Evolutionary conservation across 2,888 invertebrate genomes (phyloP).

Genomic region (Noctua fimbriata): DNA sequence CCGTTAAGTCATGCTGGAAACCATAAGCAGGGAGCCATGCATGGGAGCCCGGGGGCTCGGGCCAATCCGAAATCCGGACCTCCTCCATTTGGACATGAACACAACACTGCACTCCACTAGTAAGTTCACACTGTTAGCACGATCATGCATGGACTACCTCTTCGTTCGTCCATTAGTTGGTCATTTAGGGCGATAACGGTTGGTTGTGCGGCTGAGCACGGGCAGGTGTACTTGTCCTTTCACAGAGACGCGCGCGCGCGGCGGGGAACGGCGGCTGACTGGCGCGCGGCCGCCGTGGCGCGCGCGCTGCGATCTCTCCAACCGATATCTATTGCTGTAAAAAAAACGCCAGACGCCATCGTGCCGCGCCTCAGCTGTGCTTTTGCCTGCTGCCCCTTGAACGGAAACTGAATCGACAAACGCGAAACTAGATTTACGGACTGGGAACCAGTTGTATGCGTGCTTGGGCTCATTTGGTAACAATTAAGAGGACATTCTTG

Average conservation of each 20-base stretch:
- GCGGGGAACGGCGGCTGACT: slow-evolving; percentile 85
- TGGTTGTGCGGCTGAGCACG: slow-evolving; percentile 73
- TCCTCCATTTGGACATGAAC: slow-evolving; percentile 91
- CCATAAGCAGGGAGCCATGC: slow-evolving; percentile 95
- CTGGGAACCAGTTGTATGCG: slow-evolving; percentile 73
- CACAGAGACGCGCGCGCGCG: slow-evolving; percentile 79
- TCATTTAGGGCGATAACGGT: slow-evolving; percentile 89
- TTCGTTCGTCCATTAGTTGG: slow-evolving; percentile 87
- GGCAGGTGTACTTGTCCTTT: slow-evolving; percentile 63
- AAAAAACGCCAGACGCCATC: slow-evolving; percentile 75
- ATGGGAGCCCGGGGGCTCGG: slow-evolving; percentile 92
- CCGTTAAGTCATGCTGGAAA: slow-evolving; percentile 92
- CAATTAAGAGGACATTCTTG: slow-evolving; percentile 67
- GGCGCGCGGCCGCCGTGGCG: slow-evolving; percentile 74
- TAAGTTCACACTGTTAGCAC: slow-evolving; percentile 84
- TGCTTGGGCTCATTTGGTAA: slow-evolving; percentile 70
- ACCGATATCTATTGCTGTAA: slow-evolving; percentile 78
- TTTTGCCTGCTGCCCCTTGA: slow-evolving; percentile 74
- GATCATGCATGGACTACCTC: slow-evolving; percentile 89
- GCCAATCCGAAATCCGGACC: slow-evolving; percentile 92
- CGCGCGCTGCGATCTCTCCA: slow-evolving; percentile 86
- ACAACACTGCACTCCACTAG: slow-evolving; percentile 88
- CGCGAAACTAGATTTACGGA: slow-evolving; percentile 79
- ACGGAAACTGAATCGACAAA: slow-evolving; percentile 77
- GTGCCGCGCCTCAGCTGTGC: slow-evolving; percentile 75